A percentile compares a stretch with the other conserved stretches of the same genome.
These are phyloP conservation scores for Hyalella azteca DNA, from an alignment of 2,888 invertebrate species.

Conservation along the genomic window DNA sequence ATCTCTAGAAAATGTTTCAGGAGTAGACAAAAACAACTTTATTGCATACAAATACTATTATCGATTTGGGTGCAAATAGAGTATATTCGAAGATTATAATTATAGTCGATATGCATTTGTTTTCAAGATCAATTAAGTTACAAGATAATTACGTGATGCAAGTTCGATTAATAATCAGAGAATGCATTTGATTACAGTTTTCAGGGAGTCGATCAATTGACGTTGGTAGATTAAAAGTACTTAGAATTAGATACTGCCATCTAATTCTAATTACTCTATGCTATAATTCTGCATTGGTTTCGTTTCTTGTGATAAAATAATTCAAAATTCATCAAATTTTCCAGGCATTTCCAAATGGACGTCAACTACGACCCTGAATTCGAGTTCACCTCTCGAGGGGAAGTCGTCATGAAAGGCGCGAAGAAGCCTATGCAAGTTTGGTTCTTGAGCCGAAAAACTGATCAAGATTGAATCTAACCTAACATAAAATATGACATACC, in stretches of 20 bases:
- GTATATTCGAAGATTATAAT: too few relatives aligned
- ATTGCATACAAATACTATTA: too few relatives aligned
- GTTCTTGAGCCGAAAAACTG: slow-evolving; percentile 69
- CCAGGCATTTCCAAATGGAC: slow-evolving; percentile 77
- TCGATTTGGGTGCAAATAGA: too few relatives aligned
- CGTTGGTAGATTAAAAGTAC: neutral
- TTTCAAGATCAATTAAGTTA: too few relatives aligned
- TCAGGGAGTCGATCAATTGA: neutral
- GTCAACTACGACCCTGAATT: slow-evolving; percentile 86
- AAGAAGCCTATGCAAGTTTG: slow-evolving; percentile 93
- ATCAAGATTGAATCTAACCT: neutral
- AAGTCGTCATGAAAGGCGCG: slow-evolving; percentile 90
- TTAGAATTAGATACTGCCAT: too few relatives aligned
- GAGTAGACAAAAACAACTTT: too few relatives aligned
- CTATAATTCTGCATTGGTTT: neutral
- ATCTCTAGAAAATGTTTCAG: too few relatives aligned
- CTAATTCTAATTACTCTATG: neutral
- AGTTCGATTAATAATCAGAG: too few relatives aligned
- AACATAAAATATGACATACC: too few relatives aligned
- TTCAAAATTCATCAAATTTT: slow-evolving; percentile 63
- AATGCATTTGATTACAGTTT: too few relatives aligned
- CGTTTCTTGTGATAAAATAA: neutral
- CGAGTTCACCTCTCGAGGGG: slow-evolving; percentile 83
- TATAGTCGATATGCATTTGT: neutral
- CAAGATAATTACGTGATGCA: too few relatives aligned